phyloP scores from a whole-genome alignment of 2,888 invertebrate genomes.

The Pimpla rufipes region DNA sequence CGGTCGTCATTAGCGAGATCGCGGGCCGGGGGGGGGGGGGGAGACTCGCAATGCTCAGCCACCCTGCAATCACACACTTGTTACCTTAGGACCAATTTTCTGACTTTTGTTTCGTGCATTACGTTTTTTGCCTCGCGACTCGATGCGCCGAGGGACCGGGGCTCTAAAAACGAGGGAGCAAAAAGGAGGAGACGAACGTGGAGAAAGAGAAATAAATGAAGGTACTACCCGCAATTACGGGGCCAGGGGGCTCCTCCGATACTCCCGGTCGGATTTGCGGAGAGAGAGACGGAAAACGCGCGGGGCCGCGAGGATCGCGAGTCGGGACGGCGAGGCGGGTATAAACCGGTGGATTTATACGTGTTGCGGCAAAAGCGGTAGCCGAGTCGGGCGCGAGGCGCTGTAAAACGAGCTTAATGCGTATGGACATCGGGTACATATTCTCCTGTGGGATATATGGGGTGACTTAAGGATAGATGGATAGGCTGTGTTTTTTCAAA shows the following conservation, averaged over 20 bases:
- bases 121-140: slow-evolving; percentile 31
- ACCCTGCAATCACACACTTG: slow-evolving; percentile 75
- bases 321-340: slow-evolving; percentile 5
- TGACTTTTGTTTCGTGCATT: slow-evolving; percentile 73
- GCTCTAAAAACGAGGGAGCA: slow-evolving; percentile 28
- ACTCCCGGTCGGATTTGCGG: slow-evolving; percentile 48
- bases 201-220: slow-evolving; percentile 60
- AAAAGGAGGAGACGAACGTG: slow-evolving; percentile 30
- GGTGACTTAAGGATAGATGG: slow-evolving; percentile 23
- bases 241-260: slow-evolving; percentile 56
- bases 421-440: slow-evolving; percentile 26
- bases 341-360: slow-evolving; percentile 49
- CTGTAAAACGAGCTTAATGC: slow-evolving; percentile 58
- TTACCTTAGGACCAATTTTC: slow-evolving; percentile 76
- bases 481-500: background rate
- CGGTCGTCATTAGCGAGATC: slow-evolving; percentile 66
- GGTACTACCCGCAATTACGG: slow-evolving; percentile 73
- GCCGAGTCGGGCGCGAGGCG: slow-evolving; percentile 35
- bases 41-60: slow-evolving; percentile 19
- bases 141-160: slow-evolving; percentile 42
- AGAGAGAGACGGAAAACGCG: slow-evolving; percentile 66
- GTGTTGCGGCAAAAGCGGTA: slow-evolving; percentile 24
- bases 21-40: background rate
- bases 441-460: background rate
- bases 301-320: slow-evolving; percentile 31